These are phyloP conservation scores for Heliothis peltigera DNA, from an alignment of 2,888 invertebrate genomes.

Conservation along the genomic window DNA sequence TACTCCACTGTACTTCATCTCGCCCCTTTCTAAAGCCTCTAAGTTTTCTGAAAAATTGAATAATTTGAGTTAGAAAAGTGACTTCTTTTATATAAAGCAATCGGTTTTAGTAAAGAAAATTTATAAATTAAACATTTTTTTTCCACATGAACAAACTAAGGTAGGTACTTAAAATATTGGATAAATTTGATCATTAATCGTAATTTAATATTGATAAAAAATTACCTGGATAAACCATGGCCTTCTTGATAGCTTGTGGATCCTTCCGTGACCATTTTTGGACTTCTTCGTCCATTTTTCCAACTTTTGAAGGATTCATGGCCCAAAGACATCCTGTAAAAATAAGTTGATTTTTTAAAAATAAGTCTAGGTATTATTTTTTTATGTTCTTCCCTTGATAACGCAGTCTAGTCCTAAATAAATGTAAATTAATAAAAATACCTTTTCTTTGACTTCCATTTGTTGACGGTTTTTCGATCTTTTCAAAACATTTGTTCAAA, in stretches of 20 bases:
- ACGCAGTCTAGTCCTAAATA: not conserved
- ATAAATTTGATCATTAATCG: not conserved
- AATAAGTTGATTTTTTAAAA: conserved; percentile 6
- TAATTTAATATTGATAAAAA: not conserved
- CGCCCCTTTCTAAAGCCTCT: conserved; percentile 95
- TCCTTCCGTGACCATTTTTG: conserved; percentile 99
- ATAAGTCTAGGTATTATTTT: not conserved
- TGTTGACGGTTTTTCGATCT: conserved; percentile 98
- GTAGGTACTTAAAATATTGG: not conserved
- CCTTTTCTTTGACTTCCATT: conserved; percentile 96
- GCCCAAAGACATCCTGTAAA: conserved; percentile 96
- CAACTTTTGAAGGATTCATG: conserved; percentile 97
- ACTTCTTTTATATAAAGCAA: too few species aligned
- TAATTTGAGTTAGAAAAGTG: not conserved
- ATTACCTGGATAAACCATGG: conserved; percentile 97
- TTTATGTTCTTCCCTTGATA: not conserved
- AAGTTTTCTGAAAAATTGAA: conserved; percentile 91
- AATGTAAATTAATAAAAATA: conserved; percentile 57
- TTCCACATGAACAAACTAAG: not conserved
- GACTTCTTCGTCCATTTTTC: conserved; percentile 99
- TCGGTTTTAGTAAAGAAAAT: too few species aligned
- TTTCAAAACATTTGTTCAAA: conserved; percentile 99
- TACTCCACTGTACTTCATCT: conserved; percentile 94
- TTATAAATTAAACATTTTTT: too few species aligned
- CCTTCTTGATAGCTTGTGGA: conserved; percentile 96